These are phyloP conservation scores for Ambastaia sidthimunki DNA, from an alignment of 2,797 vertebrate species.

Conservation along the genomic window DNA sequence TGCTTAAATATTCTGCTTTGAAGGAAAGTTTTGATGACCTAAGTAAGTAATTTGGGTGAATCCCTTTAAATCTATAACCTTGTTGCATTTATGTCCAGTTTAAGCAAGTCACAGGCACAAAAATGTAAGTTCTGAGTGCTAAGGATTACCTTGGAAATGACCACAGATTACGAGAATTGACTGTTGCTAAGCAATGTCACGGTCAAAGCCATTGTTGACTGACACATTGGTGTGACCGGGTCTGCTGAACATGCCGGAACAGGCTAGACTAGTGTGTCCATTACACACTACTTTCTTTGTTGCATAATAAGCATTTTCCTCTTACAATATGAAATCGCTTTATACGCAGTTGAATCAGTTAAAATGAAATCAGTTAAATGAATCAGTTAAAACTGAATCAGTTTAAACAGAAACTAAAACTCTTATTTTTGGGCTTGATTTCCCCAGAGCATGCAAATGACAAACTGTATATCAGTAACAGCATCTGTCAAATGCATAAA, in stretches of 20 bases:
- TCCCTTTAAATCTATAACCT: background rate
- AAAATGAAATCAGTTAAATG: too few relatives aligned
- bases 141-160: conserved; percentile 23
- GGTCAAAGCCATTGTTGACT: conserved; percentile 56
- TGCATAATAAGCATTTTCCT: background rate
- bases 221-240: conserved; percentile 55
- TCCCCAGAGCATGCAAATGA: background rate
- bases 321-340: too few relatives aligned
- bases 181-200: conserved; percentile 14
- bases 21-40: too few relatives aligned
- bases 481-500: background rate
- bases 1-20: too few relatives aligned
- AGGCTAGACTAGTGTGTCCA: too few relatives aligned
- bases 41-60: too few relatives aligned
- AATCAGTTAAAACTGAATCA: background rate
- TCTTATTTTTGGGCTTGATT: background rate
- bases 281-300: background rate
- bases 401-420: background rate
- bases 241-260: conserved; percentile 63
- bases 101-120: background rate
- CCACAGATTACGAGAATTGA: conserved; percentile 8
- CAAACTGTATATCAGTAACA: background rate
- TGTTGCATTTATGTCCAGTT: background rate
- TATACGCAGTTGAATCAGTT: background rate
- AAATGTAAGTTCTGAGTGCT: conserved; percentile 9